A percentile compares a stretch with the other conserved stretches of the same genome.
Conservation (phyloP, 2,797 vertebrate genomes). For the Gastrophryne carolinensis region DNA sequence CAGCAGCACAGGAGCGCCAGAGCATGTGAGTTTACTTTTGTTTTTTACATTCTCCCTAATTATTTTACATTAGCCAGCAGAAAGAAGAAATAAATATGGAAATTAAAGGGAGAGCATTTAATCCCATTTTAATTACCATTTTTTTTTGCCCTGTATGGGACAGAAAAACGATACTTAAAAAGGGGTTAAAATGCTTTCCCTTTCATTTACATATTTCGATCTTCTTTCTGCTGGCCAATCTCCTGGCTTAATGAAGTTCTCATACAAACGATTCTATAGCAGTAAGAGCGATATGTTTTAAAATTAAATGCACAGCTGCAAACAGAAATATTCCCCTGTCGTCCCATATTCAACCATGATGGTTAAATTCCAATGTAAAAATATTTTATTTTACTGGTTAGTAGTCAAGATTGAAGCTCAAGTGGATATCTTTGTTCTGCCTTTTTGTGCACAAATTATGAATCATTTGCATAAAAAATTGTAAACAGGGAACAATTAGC, state of each 20-base stretch:
- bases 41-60: too few species aligned
- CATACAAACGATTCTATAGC: slow-evolving; percentile 1
- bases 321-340: slow-evolving; percentile 33
- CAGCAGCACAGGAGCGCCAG: too few species aligned
- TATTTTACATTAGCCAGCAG: too few species aligned
- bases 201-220: slow-evolving; percentile 2
- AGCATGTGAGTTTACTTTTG: too few species aligned
- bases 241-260: slow-evolving; percentile 16
- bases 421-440: slow-evolving; percentile 31
- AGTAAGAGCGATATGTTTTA: not conserved
- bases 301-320: slow-evolving; percentile 45
- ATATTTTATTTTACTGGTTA: slow-evolving; percentile 25
- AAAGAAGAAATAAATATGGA: too few species aligned
- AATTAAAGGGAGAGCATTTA: too few species aligned
- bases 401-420: slow-evolving; percentile 25
- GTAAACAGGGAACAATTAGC: slow-evolving; percentile 32
- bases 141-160: too few species aligned
- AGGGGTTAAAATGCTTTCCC: not conserved
- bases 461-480: slow-evolving; percentile 45
- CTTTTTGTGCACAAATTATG: slow-evolving; percentile 26
- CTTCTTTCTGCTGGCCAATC: not conserved
- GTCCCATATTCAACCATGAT: not conserved
- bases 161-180: too few species aligned
- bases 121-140: too few species aligned
- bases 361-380: slow-evolving; percentile 37